Evolutionary conservation across 2,113 vertebrate genomes (phyloP), one percentile per base, ranked within the genome.

Genomic region (Cyprinodon variegatus): DNA sequence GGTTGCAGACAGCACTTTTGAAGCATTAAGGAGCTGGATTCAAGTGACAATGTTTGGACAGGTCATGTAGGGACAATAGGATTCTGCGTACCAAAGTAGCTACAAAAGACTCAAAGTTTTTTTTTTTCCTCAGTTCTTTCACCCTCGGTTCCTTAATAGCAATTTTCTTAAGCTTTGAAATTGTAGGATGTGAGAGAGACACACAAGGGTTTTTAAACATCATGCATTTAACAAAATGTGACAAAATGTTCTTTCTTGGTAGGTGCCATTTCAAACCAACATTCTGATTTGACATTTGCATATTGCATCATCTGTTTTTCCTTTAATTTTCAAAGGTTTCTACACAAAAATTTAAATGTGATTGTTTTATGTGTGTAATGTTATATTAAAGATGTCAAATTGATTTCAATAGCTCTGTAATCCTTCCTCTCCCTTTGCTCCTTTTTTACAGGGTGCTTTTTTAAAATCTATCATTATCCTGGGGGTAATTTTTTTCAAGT

Each of bases 1-100:
- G 71, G 43, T 62, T 68, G 45, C 68, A 71, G 74, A 14, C 39
- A 9, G 43, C 50, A 67, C 67, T 61, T 76, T 74, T 65, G 65
- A 70, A 61, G 59, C 79, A 70, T 41, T 15, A 45, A 65, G 38
- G 45, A 77, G 72, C 40, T 72, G 39, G 45, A 29, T 43, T 69
- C 48, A 36, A 57, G 63, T 43, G 61, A 76, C 57, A 73, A 61
- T 29, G 48, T 79, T 2, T 65, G 61, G 57, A 39, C 50, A 14
- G 17, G n/a, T 38, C 0, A 22, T 8, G 7, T 11, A 37, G 3
- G 38, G 3, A 77, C 59, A 80, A 65, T 14, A n/a, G 11, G 43
- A 22, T 5, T 20, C 17, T 39, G 20, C 15, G 61, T 14, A 22
- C 37, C 3, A n/a, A 15, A 14, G 10, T 41, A 10, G 17, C 15